phyloP scores from a whole-genome alignment of 2,888 invertebrate species.

The Thymelicus sylvestris region DNA sequence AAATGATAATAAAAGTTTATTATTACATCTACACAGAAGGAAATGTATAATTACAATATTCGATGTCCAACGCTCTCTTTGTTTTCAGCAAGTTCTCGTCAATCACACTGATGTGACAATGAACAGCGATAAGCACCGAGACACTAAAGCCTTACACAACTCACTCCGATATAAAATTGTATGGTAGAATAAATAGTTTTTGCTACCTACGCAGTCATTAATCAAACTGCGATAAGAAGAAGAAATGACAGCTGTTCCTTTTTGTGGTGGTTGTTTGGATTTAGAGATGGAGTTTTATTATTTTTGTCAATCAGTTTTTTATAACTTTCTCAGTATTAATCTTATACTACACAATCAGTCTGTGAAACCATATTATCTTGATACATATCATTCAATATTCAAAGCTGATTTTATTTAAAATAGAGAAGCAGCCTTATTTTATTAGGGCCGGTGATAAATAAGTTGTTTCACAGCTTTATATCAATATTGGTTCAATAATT shows the following conservation, averaged over 20 bases:
- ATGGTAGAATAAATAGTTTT: constrained; percentile 45
- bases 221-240: constrained; percentile 18
- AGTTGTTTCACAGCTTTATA: too few species aligned
- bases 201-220: constrained; percentile 37
- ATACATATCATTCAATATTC: too few species aligned
- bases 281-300: constrained; percentile 4
- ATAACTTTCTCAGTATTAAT: neutral
- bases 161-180: constrained; percentile 37
- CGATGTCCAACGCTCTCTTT: neutral
- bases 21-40: too few species aligned
- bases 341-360: neutral
- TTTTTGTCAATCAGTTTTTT: neutral
- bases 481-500: too few species aligned
- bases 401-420: too few species aligned
- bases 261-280: constrained; percentile 11
- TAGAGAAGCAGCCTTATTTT: too few species aligned
- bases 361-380: too few species aligned
- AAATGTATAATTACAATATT: neutral
- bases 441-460: too few species aligned
- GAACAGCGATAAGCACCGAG: constrained; percentile 6
- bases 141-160: constrained; percentile 28
- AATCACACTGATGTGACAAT: constrained; percentile 7
- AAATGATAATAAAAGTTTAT: too few species aligned
- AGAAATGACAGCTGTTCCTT: constrained; percentile 12
- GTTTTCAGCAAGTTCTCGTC: neutral